Evolutionary conservation across 2,113 vertebrate species (phyloP), one percentile per base, ranked within the genome.

Genomic region (Motacilla tschutschensis): DNA sequence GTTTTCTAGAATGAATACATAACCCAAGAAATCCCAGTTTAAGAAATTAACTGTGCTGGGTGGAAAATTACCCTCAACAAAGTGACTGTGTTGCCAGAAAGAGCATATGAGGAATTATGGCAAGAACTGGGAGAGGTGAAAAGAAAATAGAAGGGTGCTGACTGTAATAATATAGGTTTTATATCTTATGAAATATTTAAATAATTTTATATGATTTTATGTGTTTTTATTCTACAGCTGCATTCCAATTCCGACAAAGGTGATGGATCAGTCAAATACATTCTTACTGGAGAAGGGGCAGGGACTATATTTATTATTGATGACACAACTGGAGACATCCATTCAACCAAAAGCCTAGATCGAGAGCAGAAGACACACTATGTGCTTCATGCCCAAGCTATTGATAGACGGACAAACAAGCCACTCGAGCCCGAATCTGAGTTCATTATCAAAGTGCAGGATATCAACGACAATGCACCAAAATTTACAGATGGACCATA

Each of bases 191-290:
- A 58, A 84, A 54, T 24, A 16, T 15, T 33, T 47, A 15, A 79
- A 40, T 53, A 2, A 44, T 69, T 74, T 83, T 51, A 5, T 72
- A 40, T 95, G 7, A 77, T 92, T 64, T 93, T 92, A 75, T 94
- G 33, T 93, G 60, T 67, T 13, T 92, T 21, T 97, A 9, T 95
- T 91, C 95, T 95, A 11, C 97, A 99, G 99, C 97, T 99, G 79
- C 99, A 99, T 96, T 99, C 99, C 76, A 99, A 99, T 97, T 99
- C 99, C 0, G 99, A 99, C 96, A 99, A 99, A 97, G 99, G 99
- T 51, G 99, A 99, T 87, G 99, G 99, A 74, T 98, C 98, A 35
- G 98, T 99, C 90, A 98, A 98, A 93, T 99, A 99, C 95, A 98
- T 99, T 72, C 98, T 99, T 86, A 98, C 98, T 60, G 99, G 99